Percentiles rank a stretch among this genome's conserved stretches.
Evolutionary conservation across 2,113 vertebrate genomes (phyloP).

Genomic region (Mola mola): DNA sequence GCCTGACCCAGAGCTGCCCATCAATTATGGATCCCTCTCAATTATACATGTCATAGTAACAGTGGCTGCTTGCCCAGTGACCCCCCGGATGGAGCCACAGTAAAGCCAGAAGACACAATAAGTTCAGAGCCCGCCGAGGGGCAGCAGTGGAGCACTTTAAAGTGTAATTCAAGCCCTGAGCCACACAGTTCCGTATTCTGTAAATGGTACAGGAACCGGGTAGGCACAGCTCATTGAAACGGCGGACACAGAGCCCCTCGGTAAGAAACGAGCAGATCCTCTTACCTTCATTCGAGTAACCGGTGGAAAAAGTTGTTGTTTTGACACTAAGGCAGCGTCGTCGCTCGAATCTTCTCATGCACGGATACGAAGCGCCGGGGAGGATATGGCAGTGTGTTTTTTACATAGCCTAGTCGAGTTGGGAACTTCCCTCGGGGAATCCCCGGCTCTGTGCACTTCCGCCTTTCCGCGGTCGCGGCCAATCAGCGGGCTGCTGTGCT

Average conservation of each 20-base stretch:
- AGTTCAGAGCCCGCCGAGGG: not conserved
- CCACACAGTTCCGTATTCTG: conserved; percentile 62
- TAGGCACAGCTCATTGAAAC: conserved; percentile 51
- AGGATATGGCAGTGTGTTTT: conserved; percentile 81
- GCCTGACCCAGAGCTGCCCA: no score
- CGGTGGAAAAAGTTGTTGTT: conserved; percentile 50
- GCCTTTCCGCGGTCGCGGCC: conserved; percentile 68
- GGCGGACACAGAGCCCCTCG: conserved; percentile 21
- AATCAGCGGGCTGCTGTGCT: conserved; percentile 71
- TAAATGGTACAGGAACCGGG: conserved; percentile 7
- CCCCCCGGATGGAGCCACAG: conserved; percentile 11
- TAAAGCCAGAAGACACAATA: no score
- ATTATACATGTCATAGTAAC: no score
- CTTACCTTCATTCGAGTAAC: conserved; percentile 81
- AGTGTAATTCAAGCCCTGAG: conserved; percentile 23
- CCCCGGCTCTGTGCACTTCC: conserved; percentile 81
- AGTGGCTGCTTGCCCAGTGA: no score
- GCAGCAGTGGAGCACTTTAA: not conserved
- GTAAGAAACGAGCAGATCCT: not conserved
- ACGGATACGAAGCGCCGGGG: conserved; percentile 58
- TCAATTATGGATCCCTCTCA: no score
- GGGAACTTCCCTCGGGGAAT: conserved; percentile 90
- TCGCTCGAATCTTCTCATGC: conserved; percentile 53
- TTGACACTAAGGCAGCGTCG: conserved; percentile 63
- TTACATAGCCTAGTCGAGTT: conserved; percentile 78